These are phyloP conservation scores for Hanleya hanleyi DNA, from an alignment of 2,888 invertebrate species.

Conservation along the genomic window DNA sequence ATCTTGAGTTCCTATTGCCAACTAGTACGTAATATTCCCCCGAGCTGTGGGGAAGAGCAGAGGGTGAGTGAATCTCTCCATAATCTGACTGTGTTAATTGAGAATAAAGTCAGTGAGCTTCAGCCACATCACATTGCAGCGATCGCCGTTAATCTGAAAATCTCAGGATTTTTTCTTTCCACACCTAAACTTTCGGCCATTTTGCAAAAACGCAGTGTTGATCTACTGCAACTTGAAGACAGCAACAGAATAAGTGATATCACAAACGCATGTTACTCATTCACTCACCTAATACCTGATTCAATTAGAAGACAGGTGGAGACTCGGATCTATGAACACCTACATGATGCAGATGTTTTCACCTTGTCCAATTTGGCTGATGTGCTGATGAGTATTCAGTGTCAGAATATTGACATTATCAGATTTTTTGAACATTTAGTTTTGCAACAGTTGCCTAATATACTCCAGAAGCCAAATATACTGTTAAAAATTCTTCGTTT, in stretches of 20 bases:
- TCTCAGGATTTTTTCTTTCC: conserved; percentile 12
- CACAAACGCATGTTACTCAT: conserved; percentile 23
- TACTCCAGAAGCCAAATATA: conserved; percentile 35
- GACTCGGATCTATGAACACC: conserved; percentile 6
- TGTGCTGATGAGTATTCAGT: conserved; percentile 25
- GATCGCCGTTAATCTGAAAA: conserved; percentile 28
- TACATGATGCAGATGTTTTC: conserved; percentile 41
- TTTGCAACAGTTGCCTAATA: conserved; percentile 31
- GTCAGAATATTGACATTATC: conserved; percentile 34
- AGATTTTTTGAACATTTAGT: conserved; percentile 29
- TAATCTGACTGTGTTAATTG: neutral
- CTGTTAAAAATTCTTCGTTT: conserved; percentile 41
- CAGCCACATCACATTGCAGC: conserved; percentile 26
- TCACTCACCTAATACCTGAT: conserved; percentile 10
- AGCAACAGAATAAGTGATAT: conserved; percentile 21
- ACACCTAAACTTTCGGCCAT: neutral
- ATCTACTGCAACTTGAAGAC: conserved; percentile 6
- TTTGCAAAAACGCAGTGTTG: conserved; percentile 19
- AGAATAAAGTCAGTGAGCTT: neutral
- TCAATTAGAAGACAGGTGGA: conserved; percentile 14
- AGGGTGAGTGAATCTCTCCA: neutral
- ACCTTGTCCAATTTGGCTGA: conserved; percentile 45
- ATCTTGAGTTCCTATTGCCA: neutral
- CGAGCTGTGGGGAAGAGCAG: too few species aligned
- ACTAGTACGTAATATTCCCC: neutral